Evolutionary conservation across 1,140 invertebrate species (phyloP).

Genomic region (Diorhabda sublineata): DNA sequence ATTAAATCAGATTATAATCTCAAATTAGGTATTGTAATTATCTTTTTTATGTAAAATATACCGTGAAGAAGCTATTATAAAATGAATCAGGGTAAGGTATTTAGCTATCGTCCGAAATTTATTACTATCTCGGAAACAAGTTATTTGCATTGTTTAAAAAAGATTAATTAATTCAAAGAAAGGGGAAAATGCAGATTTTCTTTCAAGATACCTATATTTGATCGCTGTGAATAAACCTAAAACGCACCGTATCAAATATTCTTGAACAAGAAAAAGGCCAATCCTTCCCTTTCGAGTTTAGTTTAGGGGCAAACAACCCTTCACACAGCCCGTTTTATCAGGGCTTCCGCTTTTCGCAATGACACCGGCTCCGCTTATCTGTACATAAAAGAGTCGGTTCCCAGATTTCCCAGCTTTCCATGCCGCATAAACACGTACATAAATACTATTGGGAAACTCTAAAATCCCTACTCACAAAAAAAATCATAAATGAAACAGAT

Average conservation of each 20-base stretch:
- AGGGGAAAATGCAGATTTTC: too few relatives aligned
- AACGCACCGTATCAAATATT: not conserved
- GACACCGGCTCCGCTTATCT: constrained; percentile 1
- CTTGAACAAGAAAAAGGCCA: constrained; percentile 2
- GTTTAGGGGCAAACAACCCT: not conserved
- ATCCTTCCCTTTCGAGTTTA: constrained; percentile 2
- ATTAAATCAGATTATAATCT: too few relatives aligned
- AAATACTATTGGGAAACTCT: constrained; percentile 2
- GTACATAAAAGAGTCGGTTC: not conserved
- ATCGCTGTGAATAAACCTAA: not conserved
- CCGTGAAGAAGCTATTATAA: too few relatives aligned
- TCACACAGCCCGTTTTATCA: constrained; percentile 2
- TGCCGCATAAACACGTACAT: not conserved
- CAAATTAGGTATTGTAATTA: too few relatives aligned
- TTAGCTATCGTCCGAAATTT: too few relatives aligned
- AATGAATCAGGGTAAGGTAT: too few relatives aligned
- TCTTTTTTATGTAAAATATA: too few relatives aligned
- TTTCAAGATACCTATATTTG: not conserved
- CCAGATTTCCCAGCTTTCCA: not conserved
- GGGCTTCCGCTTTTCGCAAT: not conserved
- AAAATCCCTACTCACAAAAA: not conserved
- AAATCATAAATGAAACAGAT: not conserved
- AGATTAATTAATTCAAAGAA: too few relatives aligned
- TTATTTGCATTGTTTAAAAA: too few relatives aligned
- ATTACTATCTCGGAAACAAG: too few relatives aligned